Percentiles rank a stretch among this genome's conserved stretches.
Evolutionary conservation across 64 coral and sea anemone genomes (phyloP).

Genomic region (Platygyra sinensis): DNA sequence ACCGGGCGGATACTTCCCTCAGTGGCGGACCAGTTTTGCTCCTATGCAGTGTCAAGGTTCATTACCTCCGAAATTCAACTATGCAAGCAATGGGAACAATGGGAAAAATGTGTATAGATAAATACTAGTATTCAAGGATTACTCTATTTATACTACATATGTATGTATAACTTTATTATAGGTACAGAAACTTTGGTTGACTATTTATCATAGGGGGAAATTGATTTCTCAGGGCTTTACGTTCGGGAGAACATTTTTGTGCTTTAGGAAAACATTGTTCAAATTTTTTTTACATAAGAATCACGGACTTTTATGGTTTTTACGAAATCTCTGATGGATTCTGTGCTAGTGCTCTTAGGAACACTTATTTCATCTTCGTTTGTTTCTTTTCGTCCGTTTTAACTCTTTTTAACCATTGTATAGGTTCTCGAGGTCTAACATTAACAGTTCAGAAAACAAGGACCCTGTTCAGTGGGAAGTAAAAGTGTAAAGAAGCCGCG

Average conservation of each 20-base stretch:
- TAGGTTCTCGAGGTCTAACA: neutral
- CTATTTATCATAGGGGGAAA: slow-evolving; percentile 21
- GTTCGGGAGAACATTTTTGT: neutral
- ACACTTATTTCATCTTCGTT: neutral
- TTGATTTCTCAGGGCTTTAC: neutral
- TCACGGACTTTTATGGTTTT: slow-evolving; percentile 16
- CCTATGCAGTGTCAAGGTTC: slow-evolving; percentile 18
- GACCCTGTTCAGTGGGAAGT: neutral
- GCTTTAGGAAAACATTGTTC: neutral
- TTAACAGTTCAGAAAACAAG: neutral
- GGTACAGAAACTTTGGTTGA: neutral
- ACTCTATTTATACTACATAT: slow-evolving; percentile 31
- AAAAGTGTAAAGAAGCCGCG: too few relatives aligned
- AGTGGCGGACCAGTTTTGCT: slow-evolving; percentile 37
- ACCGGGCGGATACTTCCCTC: slow-evolving; percentile 19
- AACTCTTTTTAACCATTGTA: slow-evolving; percentile 27
- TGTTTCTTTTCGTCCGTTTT: slow-evolving; percentile 18
- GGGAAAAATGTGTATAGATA: slow-evolving; percentile 60
- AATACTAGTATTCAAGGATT: neutral
- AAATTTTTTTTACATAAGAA: neutral
- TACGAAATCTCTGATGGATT: neutral
- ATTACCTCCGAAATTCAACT: neutral
- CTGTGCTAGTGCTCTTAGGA: neutral
- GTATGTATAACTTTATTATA: neutral
- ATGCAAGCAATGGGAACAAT: slow-evolving; percentile 17